phyloP scores from a whole-genome alignment of 1,140 invertebrate species.

The Magallana ariakensis region DNA sequence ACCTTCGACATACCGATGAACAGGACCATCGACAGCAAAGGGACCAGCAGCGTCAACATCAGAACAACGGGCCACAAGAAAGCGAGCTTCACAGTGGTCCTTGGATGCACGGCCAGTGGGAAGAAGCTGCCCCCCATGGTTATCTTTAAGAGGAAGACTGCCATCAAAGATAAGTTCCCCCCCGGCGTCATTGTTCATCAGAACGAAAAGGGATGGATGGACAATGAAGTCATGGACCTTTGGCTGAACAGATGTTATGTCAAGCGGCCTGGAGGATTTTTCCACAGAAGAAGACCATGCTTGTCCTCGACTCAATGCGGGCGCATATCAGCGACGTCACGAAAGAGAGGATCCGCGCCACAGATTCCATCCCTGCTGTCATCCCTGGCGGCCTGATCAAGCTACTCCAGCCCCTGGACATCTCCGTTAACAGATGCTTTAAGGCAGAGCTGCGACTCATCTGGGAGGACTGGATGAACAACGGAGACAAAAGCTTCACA shows the following conservation, averaged over 20 bases:
- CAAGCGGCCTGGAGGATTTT: constrained; percentile 44
- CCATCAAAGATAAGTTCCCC: constrained; percentile 45
- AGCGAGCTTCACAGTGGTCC: constrained; percentile 64
- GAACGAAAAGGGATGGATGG: constrained; percentile 67
- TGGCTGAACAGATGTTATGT: constrained; percentile 54
- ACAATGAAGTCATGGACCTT: constrained; percentile 61
- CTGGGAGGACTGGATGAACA: constrained; percentile 65
- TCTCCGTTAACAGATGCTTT: constrained; percentile 53
- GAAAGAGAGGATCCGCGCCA: constrained; percentile 10
- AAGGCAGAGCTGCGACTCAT: not conserved
- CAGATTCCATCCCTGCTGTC: constrained; percentile 29
- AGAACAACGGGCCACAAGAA: constrained; percentile 67
- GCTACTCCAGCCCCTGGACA: constrained; percentile 69
- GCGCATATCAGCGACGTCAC: constrained; percentile 40
- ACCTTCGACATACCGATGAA: constrained; percentile 62
- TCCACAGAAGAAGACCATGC: constrained; percentile 22
- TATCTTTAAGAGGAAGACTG: constrained; percentile 68
- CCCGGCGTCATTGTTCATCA: constrained; percentile 49
- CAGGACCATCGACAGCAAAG: constrained; percentile 56
- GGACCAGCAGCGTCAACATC: constrained; percentile 53
- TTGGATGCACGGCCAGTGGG: constrained; percentile 59
- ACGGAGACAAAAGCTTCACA: constrained; percentile 47
- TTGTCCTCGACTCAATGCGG: constrained; percentile 52
- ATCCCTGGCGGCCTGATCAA: constrained; percentile 67
- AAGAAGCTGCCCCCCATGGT: constrained; percentile 69